Evolutionary conservation across 2,113 vertebrate genomes (phyloP), one percentile per base, ranked within the genome.

Genomic region (Rhegmatorhina hoffmannsi): DNA sequence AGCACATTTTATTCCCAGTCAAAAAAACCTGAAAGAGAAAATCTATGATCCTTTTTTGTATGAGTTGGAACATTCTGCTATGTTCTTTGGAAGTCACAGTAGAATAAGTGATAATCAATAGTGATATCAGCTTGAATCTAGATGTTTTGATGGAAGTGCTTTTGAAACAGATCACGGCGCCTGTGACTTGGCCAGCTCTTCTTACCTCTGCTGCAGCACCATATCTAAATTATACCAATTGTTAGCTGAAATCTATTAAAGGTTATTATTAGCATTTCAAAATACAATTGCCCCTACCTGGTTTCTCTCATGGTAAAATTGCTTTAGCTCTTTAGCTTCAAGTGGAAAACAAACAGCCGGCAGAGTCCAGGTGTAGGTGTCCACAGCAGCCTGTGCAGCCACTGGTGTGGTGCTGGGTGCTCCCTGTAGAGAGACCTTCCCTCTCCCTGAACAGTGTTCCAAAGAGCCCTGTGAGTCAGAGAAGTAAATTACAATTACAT

Each of bases 71-170:
- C 75, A 63, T 87, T 97, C 96, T 89, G 44, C 89, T 95, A 59
- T 96, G 93, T 96, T 87, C 95, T 97, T 94, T 77, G 81, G 90
- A 74, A 90, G 84, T 86, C 63, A 55, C 44, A 20, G 93, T 85
- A 97, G 84, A 97, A 68, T 97, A 97, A 97, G 95, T 77, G 19
- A 94, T 96, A 97, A 98, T 98, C 97, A 97, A 98, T 98, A 97
- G 72, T 74, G 91, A 93, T 96, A 97, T 95, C 95, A 92, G 81
- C 93, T 96, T 92, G 96, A 88, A 95, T 97, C 69, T 88, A 24
- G 3, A 89, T 74, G 75, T 86, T 80, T 97, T 86, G 21, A 96
- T 97, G 94, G 89, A 96, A 94, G 68, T 87, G 86, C 81, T 96
- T 97, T 95, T 97, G 96, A 98, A 98, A 89, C 89, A 92, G 85